phyloP scores from a whole-genome alignment of 2,113 vertebrate species.

The Heteronetta atricapilla region DNA sequence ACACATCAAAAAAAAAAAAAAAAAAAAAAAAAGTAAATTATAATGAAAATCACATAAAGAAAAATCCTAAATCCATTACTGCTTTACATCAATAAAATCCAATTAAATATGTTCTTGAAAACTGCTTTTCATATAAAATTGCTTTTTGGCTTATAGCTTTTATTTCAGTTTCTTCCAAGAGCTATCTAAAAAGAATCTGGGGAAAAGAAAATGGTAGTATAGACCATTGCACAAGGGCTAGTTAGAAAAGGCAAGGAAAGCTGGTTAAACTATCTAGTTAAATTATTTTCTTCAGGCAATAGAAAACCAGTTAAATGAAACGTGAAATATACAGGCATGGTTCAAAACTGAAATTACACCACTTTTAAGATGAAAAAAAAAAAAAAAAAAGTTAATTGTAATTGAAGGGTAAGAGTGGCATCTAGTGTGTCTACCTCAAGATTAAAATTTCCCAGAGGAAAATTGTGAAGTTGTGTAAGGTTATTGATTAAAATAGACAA shows the following conservation, averaged over 20 bases:
- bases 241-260: background rate
- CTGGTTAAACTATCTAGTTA: background rate
- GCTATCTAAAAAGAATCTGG: background rate
- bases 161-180: background rate
- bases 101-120: background rate
- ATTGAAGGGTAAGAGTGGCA: background rate
- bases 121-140: background rate
- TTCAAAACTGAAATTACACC: background rate
- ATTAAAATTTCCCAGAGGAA: background rate
- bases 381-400: background rate
- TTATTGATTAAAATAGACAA: background rate
- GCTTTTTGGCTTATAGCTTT: background rate
- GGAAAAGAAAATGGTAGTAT: background rate
- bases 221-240: background rate
- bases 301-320: background rate
- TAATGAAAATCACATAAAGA: background rate
- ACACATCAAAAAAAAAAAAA: background rate
- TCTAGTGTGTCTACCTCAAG: background rate
- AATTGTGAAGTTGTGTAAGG: background rate
- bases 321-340: background rate
- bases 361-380: background rate
- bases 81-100: background rate
- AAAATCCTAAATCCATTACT: background rate
- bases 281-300: background rate
- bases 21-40: background rate